A percentile compares a stretch with the other conserved stretches of the same genome.
Evolutionary conservation across 2,888 invertebrate species (phyloP).

Genomic region (Epinotia ramella): DNA sequence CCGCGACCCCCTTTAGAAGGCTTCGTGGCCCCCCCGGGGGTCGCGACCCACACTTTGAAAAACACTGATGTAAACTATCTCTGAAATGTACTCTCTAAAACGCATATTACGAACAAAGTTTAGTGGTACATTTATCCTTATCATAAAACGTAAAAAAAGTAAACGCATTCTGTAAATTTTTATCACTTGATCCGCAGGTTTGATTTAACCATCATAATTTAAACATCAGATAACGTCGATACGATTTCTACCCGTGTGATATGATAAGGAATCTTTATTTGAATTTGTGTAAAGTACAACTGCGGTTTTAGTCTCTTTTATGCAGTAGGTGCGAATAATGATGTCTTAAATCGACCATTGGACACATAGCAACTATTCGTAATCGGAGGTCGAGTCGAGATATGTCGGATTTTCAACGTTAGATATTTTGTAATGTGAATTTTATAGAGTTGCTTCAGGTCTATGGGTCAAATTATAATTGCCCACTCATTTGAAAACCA

Average conservation of each 20-base stretch:
- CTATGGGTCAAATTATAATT: not conserved
- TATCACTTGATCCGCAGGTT: constrained; percentile 45
- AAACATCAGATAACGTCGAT: constrained; percentile 54
- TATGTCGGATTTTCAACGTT: not conserved
- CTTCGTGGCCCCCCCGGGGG: no score
- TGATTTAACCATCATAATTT: constrained; percentile 48
- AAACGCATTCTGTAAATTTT: not conserved
- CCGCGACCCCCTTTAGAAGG: no score
- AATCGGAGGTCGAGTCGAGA: not conserved
- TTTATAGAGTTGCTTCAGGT: not conserved
- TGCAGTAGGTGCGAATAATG: not conserved
- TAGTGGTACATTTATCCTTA: constrained; percentile 14
- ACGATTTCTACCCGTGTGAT: constrained; percentile 60
- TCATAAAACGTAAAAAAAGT: constrained; percentile 9
- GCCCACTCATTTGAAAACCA: not conserved
- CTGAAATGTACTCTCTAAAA: not conserved
- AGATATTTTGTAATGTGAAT: not conserved
- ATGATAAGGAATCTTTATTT: constrained; percentile 45
- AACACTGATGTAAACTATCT: no score
- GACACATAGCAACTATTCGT: not conserved
- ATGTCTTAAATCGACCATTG: not conserved
- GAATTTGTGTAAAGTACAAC: constrained; percentile 23
- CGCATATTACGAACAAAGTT: not conserved
- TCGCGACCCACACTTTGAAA: no score
- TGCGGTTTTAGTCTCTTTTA: not conserved